phyloP scores from a whole-genome alignment of 1,140 invertebrate species.

The Zaprionus ghesquierei region DNA sequence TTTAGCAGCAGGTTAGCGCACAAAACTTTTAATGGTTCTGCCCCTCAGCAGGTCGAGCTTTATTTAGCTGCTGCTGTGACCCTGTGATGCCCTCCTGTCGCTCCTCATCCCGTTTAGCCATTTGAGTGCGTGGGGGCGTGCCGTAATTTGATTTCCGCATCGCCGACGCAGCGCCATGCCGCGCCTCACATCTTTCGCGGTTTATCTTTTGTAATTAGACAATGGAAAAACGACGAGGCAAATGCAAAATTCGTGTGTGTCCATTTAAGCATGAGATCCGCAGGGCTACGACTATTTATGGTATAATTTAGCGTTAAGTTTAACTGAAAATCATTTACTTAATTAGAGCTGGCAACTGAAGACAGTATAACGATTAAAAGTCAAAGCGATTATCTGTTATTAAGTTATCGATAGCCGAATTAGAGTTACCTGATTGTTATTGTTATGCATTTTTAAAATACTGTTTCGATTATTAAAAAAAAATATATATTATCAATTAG shows the following conservation, averaged over 20 bases:
- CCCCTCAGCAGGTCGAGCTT: conserved; percentile 28
- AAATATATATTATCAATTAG: no score
- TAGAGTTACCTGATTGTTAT: neutral
- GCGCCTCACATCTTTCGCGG: conserved; percentile 50
- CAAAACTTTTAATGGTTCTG: conserved; percentile 62
- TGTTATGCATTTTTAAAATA: no score
- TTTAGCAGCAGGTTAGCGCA: conserved; percentile 33
- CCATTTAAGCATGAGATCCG: neutral
- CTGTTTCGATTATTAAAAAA: no score
- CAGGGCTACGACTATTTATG: neutral
- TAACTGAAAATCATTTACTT: no score
- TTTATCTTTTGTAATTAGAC: conserved; percentile 67
- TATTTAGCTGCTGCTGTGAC: conserved; percentile 10
- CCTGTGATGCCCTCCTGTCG: neutral
- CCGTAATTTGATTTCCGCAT: conserved; percentile 64
- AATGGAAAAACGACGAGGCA: conserved; percentile 27
- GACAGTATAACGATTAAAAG: no score
- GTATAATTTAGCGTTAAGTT: neutral
- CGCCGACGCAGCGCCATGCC: conserved; percentile 30
- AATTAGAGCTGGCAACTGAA: no score
- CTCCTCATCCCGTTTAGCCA: conserved; percentile 1
- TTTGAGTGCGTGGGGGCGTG: conserved; percentile 46
- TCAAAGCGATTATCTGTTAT: no score
- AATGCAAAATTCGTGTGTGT: conserved; percentile 21
- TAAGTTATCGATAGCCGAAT: neutral